phyloP scores from a whole-genome alignment of 2,113 vertebrate genomes.

The Pagrus major region DNA sequence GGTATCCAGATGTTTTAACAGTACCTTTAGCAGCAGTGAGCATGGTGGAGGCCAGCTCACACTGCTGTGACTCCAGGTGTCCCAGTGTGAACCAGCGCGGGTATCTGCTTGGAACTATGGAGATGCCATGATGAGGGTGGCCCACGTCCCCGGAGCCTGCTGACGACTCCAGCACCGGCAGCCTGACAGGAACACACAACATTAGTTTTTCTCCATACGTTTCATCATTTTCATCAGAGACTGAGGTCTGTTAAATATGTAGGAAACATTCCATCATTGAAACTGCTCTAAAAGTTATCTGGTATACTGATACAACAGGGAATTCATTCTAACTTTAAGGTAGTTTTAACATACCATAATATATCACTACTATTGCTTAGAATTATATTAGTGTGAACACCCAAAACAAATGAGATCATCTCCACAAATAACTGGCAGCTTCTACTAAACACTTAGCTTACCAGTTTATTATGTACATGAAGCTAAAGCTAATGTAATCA shows the following conservation, averaged over 20 bases:
- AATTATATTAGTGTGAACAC: background rate
- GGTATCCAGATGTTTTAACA: background rate
- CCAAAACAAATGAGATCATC: background rate
- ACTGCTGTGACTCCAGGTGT: conserved; percentile 98
- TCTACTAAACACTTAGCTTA: background rate
- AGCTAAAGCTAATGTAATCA: background rate
- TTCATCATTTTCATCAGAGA: background rate
- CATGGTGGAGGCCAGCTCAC: conserved; percentile 98
- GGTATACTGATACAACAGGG: background rate
- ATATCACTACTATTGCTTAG: background rate
- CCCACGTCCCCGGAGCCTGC: conserved; percentile 89
- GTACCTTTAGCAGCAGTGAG: conserved; percentile 89
- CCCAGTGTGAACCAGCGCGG: conserved; percentile 99
- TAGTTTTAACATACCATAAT: background rate
- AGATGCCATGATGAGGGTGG: conserved; percentile 96
- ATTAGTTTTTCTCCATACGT: background rate
- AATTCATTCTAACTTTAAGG: background rate
- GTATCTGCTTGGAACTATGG: conserved; percentile 95
- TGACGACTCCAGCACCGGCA: conserved; percentile 95
- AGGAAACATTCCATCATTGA: no score
- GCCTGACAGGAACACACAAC: conserved; percentile 75
- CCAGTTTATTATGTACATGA: background rate
- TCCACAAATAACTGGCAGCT: background rate
- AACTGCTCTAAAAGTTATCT: background rate
- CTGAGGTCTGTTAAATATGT: background rate